Evolutionary conservation across 1,140 invertebrate genomes (phyloP), one percentile per base, ranked within the genome.

Genomic region (Drosophila rhopaloa): DNA sequence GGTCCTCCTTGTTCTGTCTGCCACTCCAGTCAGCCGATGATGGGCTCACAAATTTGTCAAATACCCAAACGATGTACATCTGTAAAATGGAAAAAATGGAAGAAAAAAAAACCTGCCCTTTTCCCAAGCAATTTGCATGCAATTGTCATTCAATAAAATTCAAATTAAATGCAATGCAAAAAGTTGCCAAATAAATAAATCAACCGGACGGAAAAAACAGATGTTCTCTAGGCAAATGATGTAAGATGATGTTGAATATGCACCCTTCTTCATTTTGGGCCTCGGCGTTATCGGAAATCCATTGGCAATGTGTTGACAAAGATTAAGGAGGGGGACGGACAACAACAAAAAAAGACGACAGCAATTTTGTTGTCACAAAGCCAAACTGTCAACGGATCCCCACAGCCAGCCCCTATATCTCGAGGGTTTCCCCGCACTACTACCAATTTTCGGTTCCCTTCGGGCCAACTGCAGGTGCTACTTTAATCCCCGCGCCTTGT

Each of bases 61-160:
- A 82, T 88, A 74, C 24, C 60, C 61, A 58, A 38, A 24, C 32
- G 51, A 54, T 48, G 51, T 9, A 47, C 56, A 58, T 46, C 43
- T 58, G 41, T 57, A 44, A 32, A 57, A 29, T 53, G 19, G 35
- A 38, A 62, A 53, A 27, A 14, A 16, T 16, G 16, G 0, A 16
- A 16, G 16, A 16, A 16, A 32, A 38, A 41, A 13, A 5, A 53
- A 14, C 41, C 1, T 14, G 4, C 16, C n/a, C 29, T 13, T 43
- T 56, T 14, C 9, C 0, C 8, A 16, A 1, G 44, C 13, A 72
- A 90, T 89, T 89, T 90, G 85, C 81, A 90, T 89, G 77, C 74
- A 89, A 89, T 89, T 89, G 85, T 70, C 82, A 90, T 90, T 90
- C 84, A 84, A 89, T 89, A 85, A 84, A 89, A 89, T 89, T 89